phyloP scores from a whole-genome alignment of 2,888 invertebrate genomes.

The Trichopria drosophilae region DNA sequence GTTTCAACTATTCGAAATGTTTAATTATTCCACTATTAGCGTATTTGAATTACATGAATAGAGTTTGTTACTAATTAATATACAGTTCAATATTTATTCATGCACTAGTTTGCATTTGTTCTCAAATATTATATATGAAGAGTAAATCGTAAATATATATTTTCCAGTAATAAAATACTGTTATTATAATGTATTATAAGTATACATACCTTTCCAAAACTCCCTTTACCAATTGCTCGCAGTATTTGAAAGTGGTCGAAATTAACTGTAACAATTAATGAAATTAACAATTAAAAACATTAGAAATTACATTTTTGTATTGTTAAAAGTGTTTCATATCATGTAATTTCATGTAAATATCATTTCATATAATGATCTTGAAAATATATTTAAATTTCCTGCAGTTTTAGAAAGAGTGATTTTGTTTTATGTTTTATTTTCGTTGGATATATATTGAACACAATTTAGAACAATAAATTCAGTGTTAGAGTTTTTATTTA shows the following conservation, averaged over 20 bases:
- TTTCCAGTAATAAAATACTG: not conserved
- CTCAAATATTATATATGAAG: not conserved
- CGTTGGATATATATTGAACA: no score
- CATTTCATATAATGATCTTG: not conserved
- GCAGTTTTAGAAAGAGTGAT: no score
- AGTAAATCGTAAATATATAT: not conserved
- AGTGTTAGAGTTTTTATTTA: no score
- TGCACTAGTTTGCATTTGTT: no score
- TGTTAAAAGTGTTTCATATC: not conserved
- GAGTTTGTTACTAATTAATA: no score
- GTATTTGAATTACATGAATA: no score
- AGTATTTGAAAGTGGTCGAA: slow-evolving; percentile 86
- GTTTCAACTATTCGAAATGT: no score
- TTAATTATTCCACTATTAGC: no score
- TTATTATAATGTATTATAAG: not conserved
- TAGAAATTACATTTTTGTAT: not conserved
- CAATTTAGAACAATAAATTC: no score
- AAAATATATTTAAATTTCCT: not conserved
- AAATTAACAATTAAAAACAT: slow-evolving; percentile 13
- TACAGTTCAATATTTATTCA: no score
- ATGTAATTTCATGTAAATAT: not conserved
- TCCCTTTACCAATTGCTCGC: slow-evolving; percentile 82
- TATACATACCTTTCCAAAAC: slow-evolving; percentile 79
- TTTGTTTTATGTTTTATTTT: no score
- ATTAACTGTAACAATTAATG: slow-evolving; percentile 66